phyloP scores from a whole-genome alignment of 2,888 invertebrate species.

The Polylopha cassiicola region DNA sequence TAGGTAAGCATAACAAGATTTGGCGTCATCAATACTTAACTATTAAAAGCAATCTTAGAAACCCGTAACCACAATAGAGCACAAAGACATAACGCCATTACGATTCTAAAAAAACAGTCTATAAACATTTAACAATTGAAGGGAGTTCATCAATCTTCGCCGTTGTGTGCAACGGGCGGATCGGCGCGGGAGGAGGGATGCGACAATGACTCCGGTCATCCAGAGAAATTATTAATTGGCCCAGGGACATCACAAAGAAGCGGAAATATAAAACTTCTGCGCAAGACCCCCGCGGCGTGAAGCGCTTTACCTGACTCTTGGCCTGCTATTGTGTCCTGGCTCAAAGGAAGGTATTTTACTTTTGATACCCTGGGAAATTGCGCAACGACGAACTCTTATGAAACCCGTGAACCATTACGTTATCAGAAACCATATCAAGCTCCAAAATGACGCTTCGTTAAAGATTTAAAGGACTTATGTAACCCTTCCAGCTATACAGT shows the following conservation, averaged over 20 bases:
- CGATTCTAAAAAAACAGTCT: slow-evolving; percentile 59
- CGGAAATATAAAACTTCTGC: slow-evolving; percentile 76
- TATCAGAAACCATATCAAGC: slow-evolving; percentile 49
- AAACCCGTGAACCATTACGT: slow-evolving; percentile 48
- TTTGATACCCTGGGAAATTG: slow-evolving; percentile 72
- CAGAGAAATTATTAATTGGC: slow-evolving; percentile 75
- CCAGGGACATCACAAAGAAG: slow-evolving; percentile 67
- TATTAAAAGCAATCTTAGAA: slow-evolving; percentile 25
- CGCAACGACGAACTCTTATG: slow-evolving; percentile 53
- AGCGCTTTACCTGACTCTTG: slow-evolving; percentile 76
- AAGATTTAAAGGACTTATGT: slow-evolving; percentile 40
- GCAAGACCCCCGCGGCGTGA: slow-evolving; percentile 65
- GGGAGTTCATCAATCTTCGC: slow-evolving; percentile 72
- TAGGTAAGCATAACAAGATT: too few species aligned
- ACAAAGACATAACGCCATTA: slow-evolving; percentile 43
- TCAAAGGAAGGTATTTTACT: slow-evolving; percentile 70
- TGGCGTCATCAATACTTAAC: too few species aligned
- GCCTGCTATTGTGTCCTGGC: slow-evolving; percentile 65
- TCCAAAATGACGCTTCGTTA: slow-evolving; percentile 40
- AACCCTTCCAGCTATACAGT: slow-evolving; percentile 50
- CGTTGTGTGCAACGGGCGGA: slow-evolving; percentile 56
- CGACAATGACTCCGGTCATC: slow-evolving; percentile 73
- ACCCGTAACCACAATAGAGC: slow-evolving; percentile 29
- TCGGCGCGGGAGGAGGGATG: slow-evolving; percentile 36
- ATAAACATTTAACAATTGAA: slow-evolving; percentile 70